A percentile compares a stretch with the other conserved stretches of the same genome.
These are phyloP conservation scores for Pachycephus smyrnensis DNA, from an alignment of 2,888 invertebrate genomes.

Conservation along the genomic window DNA sequence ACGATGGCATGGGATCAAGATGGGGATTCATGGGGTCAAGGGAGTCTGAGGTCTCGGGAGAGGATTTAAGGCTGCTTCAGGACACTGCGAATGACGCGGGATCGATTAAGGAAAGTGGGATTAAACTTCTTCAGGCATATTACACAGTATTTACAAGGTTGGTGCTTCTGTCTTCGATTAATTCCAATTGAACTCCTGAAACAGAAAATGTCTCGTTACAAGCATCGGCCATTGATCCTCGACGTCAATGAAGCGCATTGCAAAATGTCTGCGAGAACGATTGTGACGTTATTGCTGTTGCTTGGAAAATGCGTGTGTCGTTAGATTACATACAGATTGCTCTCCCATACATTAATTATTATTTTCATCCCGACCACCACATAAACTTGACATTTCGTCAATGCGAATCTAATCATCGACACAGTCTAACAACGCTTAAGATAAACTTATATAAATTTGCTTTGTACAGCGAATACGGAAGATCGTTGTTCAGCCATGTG, in stretches of 20 bases:
- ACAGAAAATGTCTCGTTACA: conserved; percentile 21
- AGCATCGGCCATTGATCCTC: background rate
- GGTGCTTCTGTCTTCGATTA: conserved; percentile 42
- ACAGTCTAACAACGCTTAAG: background rate
- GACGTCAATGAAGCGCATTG: background rate
- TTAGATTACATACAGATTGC: background rate
- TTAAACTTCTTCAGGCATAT: conserved; percentile 55
- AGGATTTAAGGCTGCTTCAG: background rate
- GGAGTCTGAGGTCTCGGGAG: background rate
- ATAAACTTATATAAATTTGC: background rate
- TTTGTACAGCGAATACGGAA: background rate
- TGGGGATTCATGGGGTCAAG: background rate
- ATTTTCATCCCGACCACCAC: background rate
- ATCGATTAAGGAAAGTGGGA: background rate
- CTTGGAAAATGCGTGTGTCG: background rate
- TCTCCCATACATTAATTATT: background rate
- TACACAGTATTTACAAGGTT: conserved; percentile 62
- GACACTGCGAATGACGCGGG: background rate
- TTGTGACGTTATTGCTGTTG: background rate
- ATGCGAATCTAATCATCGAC: background rate
- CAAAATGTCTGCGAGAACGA: background rate
- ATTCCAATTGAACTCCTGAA: conserved; percentile 55
- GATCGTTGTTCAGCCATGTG: background rate
- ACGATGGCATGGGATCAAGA: background rate
- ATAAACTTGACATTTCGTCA: background rate